Conservation (phyloP, 1,140 invertebrate species). For the Bombus ignitus region DNA sequence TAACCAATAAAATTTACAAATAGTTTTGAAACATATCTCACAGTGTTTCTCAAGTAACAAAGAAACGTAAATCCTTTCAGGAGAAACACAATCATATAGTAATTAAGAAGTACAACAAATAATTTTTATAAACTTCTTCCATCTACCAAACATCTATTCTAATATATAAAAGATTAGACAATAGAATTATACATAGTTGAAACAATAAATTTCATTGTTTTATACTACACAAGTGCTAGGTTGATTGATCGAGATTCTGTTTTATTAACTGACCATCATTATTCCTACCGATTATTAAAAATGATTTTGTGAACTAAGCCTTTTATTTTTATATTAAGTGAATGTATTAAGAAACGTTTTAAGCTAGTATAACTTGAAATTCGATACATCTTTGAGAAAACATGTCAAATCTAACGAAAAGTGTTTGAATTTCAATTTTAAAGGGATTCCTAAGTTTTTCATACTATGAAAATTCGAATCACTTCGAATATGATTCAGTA, state of each 20-base stretch:
- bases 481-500: neutral
- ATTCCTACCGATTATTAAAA: neutral
- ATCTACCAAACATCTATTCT: neutral
- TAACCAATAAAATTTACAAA: slow-evolving; percentile 19
- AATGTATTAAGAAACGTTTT: too few relatives aligned
- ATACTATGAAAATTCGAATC: neutral
- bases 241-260: neutral
- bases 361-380: neutral
- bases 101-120: neutral
- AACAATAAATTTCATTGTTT: neutral
- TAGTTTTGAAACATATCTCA: neutral
- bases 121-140: neutral
- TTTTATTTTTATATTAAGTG: neutral
- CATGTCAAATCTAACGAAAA: neutral
- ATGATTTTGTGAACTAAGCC: neutral
- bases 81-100: neutral
- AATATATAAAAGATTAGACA: neutral
- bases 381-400: neutral
- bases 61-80: neutral
- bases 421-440: neutral
- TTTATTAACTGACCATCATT: neutral
- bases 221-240: neutral
- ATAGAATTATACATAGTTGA: neutral
- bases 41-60: neutral
- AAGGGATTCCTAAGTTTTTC: neutral